Conservation (phyloP, 2,113 vertebrate species). For the Engraulis encrasicolus region DNA sequence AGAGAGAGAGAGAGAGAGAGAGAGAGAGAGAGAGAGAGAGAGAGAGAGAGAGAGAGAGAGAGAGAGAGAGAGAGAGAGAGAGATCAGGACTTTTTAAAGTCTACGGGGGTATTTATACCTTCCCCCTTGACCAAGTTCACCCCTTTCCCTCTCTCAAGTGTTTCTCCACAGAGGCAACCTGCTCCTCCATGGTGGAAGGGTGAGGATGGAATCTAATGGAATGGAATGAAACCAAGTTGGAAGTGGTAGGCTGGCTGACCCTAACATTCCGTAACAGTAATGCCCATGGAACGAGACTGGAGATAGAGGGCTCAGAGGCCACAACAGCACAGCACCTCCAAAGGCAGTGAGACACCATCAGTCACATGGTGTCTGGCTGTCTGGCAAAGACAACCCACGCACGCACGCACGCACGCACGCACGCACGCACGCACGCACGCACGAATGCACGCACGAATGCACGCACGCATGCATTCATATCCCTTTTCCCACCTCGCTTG, state of each 20-base stretch:
- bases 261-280: neutral
- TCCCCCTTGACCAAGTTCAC: neutral
- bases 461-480: too few relatives aligned
- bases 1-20: neutral
- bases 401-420: too few relatives aligned
- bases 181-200: neutral
- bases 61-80: neutral
- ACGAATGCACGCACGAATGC: too few relatives aligned
- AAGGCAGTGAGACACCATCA: neutral
- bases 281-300: neutral
- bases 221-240: neutral
- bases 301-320: neutral
- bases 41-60: neutral
- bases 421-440: too few relatives aligned
- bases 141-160: neutral
- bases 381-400: neutral
- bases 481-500: neutral
- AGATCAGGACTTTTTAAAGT: neutral
- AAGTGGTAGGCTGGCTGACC: neutral
- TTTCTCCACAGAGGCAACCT: neutral
- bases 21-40: neutral
- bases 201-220: neutral
- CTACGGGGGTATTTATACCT: conserved; percentile 3
- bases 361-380: neutral
- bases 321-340: neutral